Evolutionary conservation across 1,140 invertebrate species (phyloP), one percentile per base, ranked within the genome.

Genomic region (Chrysomallon squamiferum): DNA sequence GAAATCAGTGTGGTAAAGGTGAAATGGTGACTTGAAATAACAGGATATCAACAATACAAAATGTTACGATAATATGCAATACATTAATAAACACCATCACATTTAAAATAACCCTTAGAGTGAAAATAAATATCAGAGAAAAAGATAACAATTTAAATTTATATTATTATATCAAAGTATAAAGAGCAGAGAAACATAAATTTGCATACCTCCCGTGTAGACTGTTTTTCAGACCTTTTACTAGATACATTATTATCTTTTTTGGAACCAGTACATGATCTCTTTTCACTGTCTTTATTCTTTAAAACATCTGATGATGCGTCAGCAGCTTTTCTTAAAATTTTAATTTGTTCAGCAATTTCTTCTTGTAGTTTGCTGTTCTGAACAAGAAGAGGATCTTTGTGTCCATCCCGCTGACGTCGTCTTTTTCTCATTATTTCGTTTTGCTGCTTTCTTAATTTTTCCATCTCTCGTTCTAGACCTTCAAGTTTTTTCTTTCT

Each of bases 321-420:
- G 11, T 74, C 69, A 18, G 52, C 54, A 15, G 64, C 61, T 18
- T 61, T 52, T 29, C 58, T 54, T 35, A 76, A 58, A 13, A 32
- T 15, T 13, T 20, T 43, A 43, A 79, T 73, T 62, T 79, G 68
- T 50, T 59, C 38, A 20, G 59, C 50, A 27, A 85, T 81, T 54
- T 84, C 83, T n/a, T 83, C 79, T 49, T 83, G 78, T 20, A 84
- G 68, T 60, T 78, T 75, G 49, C 62, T 79, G 58, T 85, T 85
- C 47, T 82, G 78, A 25, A 73, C 30, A 4, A 85, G 66, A 2
- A 85, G 66, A 9, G 82, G 81, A 68, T 85, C 82, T 56, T 78
- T 77, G 59, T 82, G 77, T 0, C 77, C 79, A 59, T 81, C 80
- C 67, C 73, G 81, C 35, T 76, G 68, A 25, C 74, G 74, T 47